Percentiles rank a stretch among this genome's conserved stretches.
These are phyloP conservation scores for Rotaria socialis DNA, from an alignment of 2,888 invertebrate species.

Conservation along the genomic window DNA sequence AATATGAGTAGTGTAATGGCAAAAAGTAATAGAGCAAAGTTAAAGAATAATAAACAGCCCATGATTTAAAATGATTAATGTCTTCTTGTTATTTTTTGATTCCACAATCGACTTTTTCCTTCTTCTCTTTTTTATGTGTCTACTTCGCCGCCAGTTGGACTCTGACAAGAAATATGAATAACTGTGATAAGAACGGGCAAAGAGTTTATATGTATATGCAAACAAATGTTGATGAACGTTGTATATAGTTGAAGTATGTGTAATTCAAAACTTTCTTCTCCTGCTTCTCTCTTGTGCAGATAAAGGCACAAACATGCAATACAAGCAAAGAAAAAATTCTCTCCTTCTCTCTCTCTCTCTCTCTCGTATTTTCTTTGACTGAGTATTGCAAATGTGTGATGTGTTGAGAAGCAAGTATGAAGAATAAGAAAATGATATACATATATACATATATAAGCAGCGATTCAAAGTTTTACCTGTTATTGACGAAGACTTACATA, in stretches of 20 bases:
- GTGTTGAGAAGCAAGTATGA: neutral
- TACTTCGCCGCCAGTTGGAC: neutral
- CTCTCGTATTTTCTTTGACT: neutral
- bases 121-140: neutral
- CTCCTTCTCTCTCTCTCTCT: neutral
- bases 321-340: slow-evolving; percentile 2
- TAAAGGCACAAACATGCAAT: neutral
- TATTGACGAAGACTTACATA: slow-evolving; percentile 9
- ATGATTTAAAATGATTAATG: neutral
- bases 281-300: neutral
- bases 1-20: neutral
- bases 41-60: neutral
- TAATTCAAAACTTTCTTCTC: slow-evolving; percentile 16
- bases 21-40: slow-evolving; percentile 10
- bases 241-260: slow-evolving; percentile 10
- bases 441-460: neutral
- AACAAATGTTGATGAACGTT: slow-evolving; percentile 1
- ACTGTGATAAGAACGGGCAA: slow-evolving; percentile 5
- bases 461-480: neutral
- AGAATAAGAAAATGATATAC: slow-evolving; percentile 19
- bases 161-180: neutral
- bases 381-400: neutral
- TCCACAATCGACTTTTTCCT: neutral
- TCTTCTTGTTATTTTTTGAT: neutral
- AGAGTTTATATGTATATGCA: neutral